Base-by-base conservation (phyloP, 1,140 invertebrate genomes). In the Brachionus rubens region DNA sequence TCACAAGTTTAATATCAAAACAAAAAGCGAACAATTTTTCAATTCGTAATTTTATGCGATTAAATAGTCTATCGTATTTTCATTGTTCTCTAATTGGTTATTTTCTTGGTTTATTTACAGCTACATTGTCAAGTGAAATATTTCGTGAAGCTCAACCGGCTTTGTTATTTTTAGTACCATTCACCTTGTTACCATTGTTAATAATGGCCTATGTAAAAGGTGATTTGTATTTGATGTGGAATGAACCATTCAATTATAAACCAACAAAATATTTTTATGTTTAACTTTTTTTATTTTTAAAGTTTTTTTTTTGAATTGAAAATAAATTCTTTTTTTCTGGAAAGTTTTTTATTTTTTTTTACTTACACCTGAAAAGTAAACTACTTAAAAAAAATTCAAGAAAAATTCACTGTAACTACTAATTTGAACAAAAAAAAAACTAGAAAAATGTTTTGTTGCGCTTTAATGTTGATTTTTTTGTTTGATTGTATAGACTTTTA, bases 121-220 rank as follows among this genome's bases (percentile, higher is more conserved):
- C 95, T 65, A 97, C 94, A 28, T 92, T 97, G 76, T 96, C 93
- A 79, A 94, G 93, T 14, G 94, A 98, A 87, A 90, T 97, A 80
- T 97, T 97, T 87, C 95, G 95, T 88, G 94, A 94, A 78, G 94
- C 95, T 54, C 95, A 98, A 86, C 95, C 95, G 76, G 95, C 95
- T 68, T 88, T 98, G 79, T 88, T 98, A 28, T 98, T 97, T 87
- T 89, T 98, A 79, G 95, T 97, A 81, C 94, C 94, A 80, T 97
- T 97, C 85, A 98, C 94, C 81, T 88, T 98, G 81, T 88, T 97
- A 83, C 94, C 95, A 67, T 87, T 97, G 62, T 88, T 98, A 48
- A 93, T 93, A 52, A 97, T 98, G 94, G 94, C 95, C 77, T 97
- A 97, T 86, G 65, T 87, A 36, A 82, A 96, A 93, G 94, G 94